phyloP scores from a whole-genome alignment of 2,888 invertebrate genomes.

The Eulithis testata region DNA sequence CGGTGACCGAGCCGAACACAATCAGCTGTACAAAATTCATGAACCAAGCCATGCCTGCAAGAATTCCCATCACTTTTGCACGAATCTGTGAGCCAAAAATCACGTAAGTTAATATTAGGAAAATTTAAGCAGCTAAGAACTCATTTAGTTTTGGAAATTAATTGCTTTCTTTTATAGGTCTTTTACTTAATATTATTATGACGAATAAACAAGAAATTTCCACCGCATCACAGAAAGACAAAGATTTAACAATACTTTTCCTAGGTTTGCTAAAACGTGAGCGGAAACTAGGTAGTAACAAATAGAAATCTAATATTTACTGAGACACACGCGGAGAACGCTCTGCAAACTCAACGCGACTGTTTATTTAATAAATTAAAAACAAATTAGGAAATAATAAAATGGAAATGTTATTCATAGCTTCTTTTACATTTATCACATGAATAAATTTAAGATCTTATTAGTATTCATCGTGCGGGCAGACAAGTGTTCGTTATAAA shows the following conservation, averaged over 20 bases:
- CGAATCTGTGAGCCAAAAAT: slow-evolving; percentile 55
- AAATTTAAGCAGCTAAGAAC: too few relatives aligned
- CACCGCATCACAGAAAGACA: too few relatives aligned
- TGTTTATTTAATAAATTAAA: slow-evolving; percentile 9
- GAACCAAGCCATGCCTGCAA: slow-evolving; percentile 66
- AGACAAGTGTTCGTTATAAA: slow-evolving; percentile 9
- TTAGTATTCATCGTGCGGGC: slow-evolving; percentile 15
- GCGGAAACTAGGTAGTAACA: slow-evolving; percentile 1
- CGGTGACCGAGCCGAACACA: slow-evolving; percentile 45
- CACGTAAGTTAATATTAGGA: not conserved
- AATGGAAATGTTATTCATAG: slow-evolving; percentile 26
- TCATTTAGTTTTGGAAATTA: too few relatives aligned
- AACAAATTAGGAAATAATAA: slow-evolving; percentile 15
- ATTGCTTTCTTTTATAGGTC: too few relatives aligned
- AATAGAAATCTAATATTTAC: slow-evolving; percentile 7
- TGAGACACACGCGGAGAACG: slow-evolving; percentile 1
- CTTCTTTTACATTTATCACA: slow-evolving; percentile 26
- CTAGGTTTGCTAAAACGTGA: not conserved
- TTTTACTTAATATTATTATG: too few relatives aligned
- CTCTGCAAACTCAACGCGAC: not conserved
- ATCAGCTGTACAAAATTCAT: slow-evolving; percentile 52
- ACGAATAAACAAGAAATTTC: too few relatives aligned
- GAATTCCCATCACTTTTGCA: slow-evolving; percentile 61
- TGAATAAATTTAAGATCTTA: slow-evolving; percentile 23
- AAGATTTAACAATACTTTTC: not conserved